Conservation (phyloP, 2,797 vertebrate genomes). For the Chelon labrosus region DNA sequence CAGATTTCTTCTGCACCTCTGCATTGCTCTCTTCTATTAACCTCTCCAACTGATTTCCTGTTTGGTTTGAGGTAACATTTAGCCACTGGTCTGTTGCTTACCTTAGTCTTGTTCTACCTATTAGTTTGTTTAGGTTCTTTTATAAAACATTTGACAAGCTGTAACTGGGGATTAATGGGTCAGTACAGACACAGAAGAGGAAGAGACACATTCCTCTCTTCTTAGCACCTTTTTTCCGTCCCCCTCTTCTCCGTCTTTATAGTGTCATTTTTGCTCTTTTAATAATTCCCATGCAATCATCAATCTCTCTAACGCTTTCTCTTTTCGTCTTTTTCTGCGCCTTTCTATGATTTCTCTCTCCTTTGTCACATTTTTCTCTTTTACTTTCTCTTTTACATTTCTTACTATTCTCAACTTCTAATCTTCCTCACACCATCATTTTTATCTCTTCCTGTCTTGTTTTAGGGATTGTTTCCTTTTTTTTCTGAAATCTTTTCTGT, state of each 20-base stretch:
- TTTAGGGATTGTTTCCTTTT: conserved; percentile 8
- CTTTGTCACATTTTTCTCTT: conserved; percentile 23
- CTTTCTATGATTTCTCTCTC: conserved; percentile 5
- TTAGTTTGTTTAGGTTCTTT: conserved; percentile 68
- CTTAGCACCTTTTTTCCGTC: conserved; percentile 6
- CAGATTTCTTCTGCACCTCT: conserved; percentile 1
- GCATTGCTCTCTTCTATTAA: conserved; percentile 23
- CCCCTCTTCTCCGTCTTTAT: conserved; percentile 19
- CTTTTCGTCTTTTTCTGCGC: conserved; percentile 3
- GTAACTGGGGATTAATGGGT: conserved; percentile 63
- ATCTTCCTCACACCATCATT: conserved; percentile 25
- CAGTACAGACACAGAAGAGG: conserved; percentile 22
- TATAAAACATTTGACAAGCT: conserved; percentile 60
- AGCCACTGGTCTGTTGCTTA: conserved; percentile 23
- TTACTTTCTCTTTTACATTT: conserved; percentile 23
- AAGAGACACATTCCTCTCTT: conserved; percentile 22
- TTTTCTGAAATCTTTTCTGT: not conserved
- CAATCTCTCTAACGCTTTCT: conserved; percentile 37
- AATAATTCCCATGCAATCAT: conserved; percentile 26
- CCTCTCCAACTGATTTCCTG: conserved; percentile 15
- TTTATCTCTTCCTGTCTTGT: conserved; percentile 1
- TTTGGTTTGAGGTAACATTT: conserved; percentile 42
- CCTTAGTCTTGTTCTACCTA: conserved; percentile 48
- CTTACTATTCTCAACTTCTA: conserved; percentile 15
- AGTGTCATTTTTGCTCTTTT: conserved; percentile 38